phyloP scores from a whole-genome alignment of 2,888 invertebrate genomes.

The Lepidocyrtoides sp. region DNA sequence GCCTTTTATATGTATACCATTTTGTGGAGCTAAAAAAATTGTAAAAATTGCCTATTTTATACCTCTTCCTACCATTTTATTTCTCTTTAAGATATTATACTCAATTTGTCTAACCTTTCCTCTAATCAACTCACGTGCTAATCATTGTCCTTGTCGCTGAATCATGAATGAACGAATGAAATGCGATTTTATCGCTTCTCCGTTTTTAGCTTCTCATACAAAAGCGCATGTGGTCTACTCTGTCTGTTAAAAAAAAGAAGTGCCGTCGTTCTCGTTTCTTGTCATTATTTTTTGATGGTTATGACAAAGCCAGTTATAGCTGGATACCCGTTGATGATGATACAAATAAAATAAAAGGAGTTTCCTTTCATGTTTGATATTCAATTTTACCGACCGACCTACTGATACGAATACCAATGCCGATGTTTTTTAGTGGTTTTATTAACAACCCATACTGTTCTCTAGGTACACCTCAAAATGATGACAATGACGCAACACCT shows the following conservation, averaged over 20 bases:
- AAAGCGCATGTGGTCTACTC: no score
- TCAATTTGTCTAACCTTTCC: not conserved
- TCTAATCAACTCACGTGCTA: constrained; percentile 65
- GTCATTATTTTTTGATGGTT: not conserved
- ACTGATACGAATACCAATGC: not conserved
- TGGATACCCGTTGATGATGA: not conserved
- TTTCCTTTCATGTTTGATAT: not conserved
- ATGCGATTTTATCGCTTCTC: not conserved
- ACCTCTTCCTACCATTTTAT: not conserved
- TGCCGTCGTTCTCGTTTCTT: not conserved
- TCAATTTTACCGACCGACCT: constrained; percentile 8
- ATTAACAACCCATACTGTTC: constrained; percentile 1
- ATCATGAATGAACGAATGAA: constrained; percentile 25
- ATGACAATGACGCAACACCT: not conserved
- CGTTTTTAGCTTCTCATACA: no score
- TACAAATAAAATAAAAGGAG: not conserved
- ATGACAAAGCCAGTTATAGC: not conserved
- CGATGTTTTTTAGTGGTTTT: not conserved
- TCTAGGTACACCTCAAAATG: no score
- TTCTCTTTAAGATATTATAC: not conserved
- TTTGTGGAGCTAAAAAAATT: constrained; percentile 8
- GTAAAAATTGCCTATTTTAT: constrained; percentile 12
- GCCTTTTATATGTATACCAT: not conserved
- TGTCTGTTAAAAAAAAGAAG: not conserved
- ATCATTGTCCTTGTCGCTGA: constrained; percentile 65